Conservation (phyloP, 2,797 vertebrate genomes). For the Rhincodon typus region DNA sequence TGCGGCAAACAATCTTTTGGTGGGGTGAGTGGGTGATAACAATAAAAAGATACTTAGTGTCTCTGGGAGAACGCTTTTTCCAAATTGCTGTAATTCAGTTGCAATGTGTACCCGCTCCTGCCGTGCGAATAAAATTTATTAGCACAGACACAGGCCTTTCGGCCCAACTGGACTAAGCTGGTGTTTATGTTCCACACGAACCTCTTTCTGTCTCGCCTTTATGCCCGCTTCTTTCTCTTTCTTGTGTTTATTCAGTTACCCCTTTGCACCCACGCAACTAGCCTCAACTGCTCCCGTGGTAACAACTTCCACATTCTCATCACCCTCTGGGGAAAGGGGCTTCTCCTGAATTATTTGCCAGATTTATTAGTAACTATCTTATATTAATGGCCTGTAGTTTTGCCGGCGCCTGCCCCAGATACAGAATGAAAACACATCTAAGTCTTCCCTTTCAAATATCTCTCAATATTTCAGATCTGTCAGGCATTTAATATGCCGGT, state of each 20-base stretch:
- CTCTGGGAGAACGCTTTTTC: not conserved
- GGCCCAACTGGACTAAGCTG: too few relatives aligned
- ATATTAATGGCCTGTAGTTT: not conserved
- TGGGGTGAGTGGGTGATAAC: too few relatives aligned
- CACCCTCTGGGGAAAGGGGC: not conserved
- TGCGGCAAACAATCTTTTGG: not conserved
- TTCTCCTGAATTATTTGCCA: not conserved
- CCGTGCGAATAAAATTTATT: too few relatives aligned
- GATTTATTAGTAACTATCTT: not conserved
- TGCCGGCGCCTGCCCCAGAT: too few relatives aligned
- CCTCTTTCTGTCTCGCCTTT: too few relatives aligned
- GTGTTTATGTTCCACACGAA: not conserved
- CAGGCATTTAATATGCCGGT: not conserved
- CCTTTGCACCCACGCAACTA: not conserved
- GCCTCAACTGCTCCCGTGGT: not conserved
- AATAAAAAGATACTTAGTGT: too few relatives aligned
- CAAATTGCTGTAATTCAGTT: too few relatives aligned
- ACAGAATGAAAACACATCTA: too few relatives aligned
- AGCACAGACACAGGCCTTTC: not conserved
- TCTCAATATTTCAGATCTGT: not conserved
- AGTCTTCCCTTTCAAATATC: too few relatives aligned
- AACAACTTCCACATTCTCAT: not conserved
- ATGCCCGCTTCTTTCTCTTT: not conserved
- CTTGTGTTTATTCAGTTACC: not conserved
- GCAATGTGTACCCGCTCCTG: too few relatives aligned